Base-by-base conservation (phyloP, 2,888 invertebrate genomes). In the Matsumyia berberina region DNA sequence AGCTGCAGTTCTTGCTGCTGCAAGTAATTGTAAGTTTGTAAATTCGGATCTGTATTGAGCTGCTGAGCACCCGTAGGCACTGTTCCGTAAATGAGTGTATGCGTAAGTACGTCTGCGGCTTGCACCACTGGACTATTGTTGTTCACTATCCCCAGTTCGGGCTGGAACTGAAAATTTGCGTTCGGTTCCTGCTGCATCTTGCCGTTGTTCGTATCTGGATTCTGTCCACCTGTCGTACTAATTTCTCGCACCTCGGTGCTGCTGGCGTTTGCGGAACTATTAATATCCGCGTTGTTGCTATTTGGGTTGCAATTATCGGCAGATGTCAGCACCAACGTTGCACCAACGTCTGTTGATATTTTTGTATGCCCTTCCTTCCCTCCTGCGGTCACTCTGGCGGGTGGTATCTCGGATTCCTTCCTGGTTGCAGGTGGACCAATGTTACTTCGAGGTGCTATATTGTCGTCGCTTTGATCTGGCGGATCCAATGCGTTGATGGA, bases 111-210 rank as follows among this genome's bases (percentile, higher is more conserved):
- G 88, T 91, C 91, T 77, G 90, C 77, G 67, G 79, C 66, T 53
- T 82, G 78, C 70, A 64, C 69, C 60, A 58, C 55, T 33, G 78
- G 72, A 86, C 86, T 88, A 87, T 88, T 88, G 90, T 89, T 91
- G 89, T 90, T 90, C 87, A 90, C 90, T 88, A 91, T 89, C 86
- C 91, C 90, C 90, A 90, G 88, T 87, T 91, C 91, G 89, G 90
- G 89, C 87, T 91, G 91, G 90, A 90, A 91, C 90, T 91, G 91
- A 89, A 90, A 89, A 88, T 91, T 91, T 86, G 90, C 88, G 85
- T 91, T 91, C 89, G 90, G 88, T 85, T 91, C 91, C 89, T 91
- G 90, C 89, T 91, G 91, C 91, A 91, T 91, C 81, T 87, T 87
- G 78, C 66, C 67, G 67, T 80, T 64, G 70, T 42, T 77, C 69